Evolutionary conservation across 2,888 invertebrate genomes (phyloP).

Genomic region (Scaptomyza parva): DNA sequence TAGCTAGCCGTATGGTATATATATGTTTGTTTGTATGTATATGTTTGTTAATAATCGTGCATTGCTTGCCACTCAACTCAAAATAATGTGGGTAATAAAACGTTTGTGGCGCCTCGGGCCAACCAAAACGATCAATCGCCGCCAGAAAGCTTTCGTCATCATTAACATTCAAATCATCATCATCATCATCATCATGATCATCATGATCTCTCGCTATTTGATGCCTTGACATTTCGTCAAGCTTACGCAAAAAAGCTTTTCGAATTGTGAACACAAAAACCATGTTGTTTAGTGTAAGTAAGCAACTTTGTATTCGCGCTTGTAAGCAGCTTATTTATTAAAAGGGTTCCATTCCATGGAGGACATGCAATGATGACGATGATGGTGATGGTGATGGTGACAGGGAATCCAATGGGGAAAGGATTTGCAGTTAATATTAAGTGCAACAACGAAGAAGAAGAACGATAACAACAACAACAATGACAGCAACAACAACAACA

Average conservation of each 20-base stretch:
- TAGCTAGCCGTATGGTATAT: no score
- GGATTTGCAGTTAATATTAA: conserved; percentile 44
- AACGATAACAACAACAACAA: conserved; percentile 27
- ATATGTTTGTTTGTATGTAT: conserved; percentile 15
- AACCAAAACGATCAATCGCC: conserved; percentile 17
- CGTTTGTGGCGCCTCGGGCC: conserved; percentile 32
- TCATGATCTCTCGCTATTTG: no score
- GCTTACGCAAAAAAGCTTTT: conserved; percentile 42
- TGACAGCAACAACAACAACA: conserved; percentile 27
- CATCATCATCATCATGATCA: background rate
- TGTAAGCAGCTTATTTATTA: conserved; percentile 51
- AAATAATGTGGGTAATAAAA: conserved; percentile 67
- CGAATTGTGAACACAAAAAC: background rate
- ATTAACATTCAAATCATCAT: conserved; percentile 11
- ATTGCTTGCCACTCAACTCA: conserved; percentile 73
- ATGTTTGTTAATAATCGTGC: conserved; percentile 43
- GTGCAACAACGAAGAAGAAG: conserved; percentile 22
- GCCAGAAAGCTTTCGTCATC: conserved; percentile 44
- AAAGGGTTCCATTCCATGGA: conserved; percentile 13
- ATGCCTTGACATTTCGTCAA: conserved; percentile 62
- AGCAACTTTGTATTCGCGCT: conserved; percentile 4
- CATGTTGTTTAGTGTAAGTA: conserved; percentile 44
- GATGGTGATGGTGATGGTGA: no score
- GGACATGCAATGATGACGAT: no score
- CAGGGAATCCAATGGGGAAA: conserved; percentile 38